Base-by-base conservation (phyloP, 30 jellyfish, hydroid and myxozoan species). In the Hydractinia symbiolongicarpus region DNA sequence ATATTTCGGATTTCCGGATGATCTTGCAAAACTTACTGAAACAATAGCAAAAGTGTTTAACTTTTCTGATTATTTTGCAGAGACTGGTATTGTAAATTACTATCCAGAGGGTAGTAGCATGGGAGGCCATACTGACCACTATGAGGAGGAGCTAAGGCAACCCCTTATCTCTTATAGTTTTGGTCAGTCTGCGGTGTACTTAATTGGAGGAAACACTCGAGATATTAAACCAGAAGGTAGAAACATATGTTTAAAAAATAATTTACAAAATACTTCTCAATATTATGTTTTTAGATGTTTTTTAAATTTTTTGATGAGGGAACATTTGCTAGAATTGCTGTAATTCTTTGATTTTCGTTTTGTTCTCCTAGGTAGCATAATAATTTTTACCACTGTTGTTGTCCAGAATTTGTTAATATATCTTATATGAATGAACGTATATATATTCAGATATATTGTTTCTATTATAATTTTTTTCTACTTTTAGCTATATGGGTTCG, bases 81-180 rank as follows among this genome's bases (percentile, higher is more conserved):
- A 93, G 78, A 93, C 98, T 6, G 98, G 94, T 4, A 93, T 93
- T 14, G 77, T 93, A 13, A 93, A 93, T 71, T 93, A 83, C 61
- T 93, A 93, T 74, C 98, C 98, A 1, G 85, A 78, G 10, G 98
- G 98, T 20, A 83, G 95, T 72, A 93, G 98, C 76, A 93, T 93
- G 98, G 98, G 98, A 72, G 98, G 98, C 7, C 99, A 94, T 72
- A 94, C 99, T 5, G 99, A 94, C 73, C 96, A 88, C 79, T 94
- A 94, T 73, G 99, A 94, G 77, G 96, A 94, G 70, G 96, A 88
- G 52, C 88, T 94, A 7, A 80, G 88, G 76, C 96, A 90, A 52
- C 99, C 99, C 8, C 86, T 94, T 4, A 62, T 94, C 7, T 84
- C 96, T 83, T 86, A 76, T 50, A 84, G 96, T 61, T 84, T 88